Evolutionary conservation across 30 jellyfish, hydroid and myxozoan genomes (phyloP).

Genomic region (Haliclystus octoradiatus): DNA sequence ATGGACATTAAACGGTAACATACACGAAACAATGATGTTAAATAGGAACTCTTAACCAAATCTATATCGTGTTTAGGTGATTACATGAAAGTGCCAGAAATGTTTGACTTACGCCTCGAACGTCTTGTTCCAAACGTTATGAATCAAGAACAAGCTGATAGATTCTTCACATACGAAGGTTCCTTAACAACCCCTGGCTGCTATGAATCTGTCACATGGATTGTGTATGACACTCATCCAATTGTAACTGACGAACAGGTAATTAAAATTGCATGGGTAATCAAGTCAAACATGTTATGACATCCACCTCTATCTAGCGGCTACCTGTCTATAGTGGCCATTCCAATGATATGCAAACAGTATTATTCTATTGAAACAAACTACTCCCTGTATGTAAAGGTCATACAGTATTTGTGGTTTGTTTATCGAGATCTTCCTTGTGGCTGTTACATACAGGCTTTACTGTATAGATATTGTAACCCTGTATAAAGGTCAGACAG

Average conservation of each 20-base stretch:
- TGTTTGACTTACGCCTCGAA: slow-evolving; percentile 82
- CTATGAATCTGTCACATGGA: slow-evolving; percentile 97
- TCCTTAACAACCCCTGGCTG: slow-evolving; percentile 96
- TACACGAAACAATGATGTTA: too few relatives aligned
- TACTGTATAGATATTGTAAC: not conserved
- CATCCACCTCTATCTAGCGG: not conserved
- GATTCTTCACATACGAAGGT: slow-evolving; percentile 89
- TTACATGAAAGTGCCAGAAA: slow-evolving; percentile 54
- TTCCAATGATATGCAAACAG: not conserved
- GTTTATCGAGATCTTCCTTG: not conserved
- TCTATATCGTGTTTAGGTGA: too few relatives aligned
- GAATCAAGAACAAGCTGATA: slow-evolving; percentile 51
- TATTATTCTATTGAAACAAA: not conserved
- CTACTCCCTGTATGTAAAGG: too few relatives aligned
- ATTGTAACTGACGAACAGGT: slow-evolving; percentile 85
- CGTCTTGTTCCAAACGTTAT: slow-evolving; percentile 64
- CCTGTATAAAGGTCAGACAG: not conserved
- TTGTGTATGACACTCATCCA: slow-evolving; percentile 68
- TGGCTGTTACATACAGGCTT: not conserved
- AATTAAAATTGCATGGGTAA: too few relatives aligned
- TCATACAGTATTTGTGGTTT: not conserved
- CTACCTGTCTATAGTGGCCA: not conserved
- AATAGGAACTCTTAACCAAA: too few relatives aligned
- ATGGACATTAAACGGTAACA: too few relatives aligned
- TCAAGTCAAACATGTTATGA: not conserved